Evolutionary conservation across 2,888 invertebrate genomes (phyloP).

Genomic region (Marronus borbonicus): DNA sequence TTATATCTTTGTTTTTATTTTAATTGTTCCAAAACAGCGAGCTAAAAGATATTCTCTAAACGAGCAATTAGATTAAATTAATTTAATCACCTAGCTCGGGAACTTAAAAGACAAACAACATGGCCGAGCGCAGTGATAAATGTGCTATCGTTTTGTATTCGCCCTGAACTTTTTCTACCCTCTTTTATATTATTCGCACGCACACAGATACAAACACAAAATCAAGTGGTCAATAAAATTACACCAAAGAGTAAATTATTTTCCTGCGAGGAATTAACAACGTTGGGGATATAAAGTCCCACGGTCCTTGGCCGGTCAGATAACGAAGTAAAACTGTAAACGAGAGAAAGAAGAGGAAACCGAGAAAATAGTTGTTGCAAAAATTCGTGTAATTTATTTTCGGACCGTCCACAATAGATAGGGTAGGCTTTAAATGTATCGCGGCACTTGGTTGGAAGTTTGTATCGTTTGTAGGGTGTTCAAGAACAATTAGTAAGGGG

Average conservation of each 20-base stretch:
- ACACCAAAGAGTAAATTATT: conserved; percentile 32
- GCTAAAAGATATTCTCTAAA: not conserved
- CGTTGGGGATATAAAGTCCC: conserved; percentile 15
- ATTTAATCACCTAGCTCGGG: not conserved
- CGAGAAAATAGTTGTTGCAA: conserved; percentile 10
- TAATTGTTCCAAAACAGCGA: too few relatives aligned
- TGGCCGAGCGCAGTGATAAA: not conserved
- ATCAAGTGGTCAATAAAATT: conserved; percentile 44
- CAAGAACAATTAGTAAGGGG: too few relatives aligned
- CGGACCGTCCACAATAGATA: not conserved
- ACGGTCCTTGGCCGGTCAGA: not conserved
- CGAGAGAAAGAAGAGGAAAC: conserved; percentile 13
- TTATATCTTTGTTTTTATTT: too few relatives aligned
- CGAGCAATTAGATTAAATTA: not conserved
- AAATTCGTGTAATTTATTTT: conserved; percentile 15
- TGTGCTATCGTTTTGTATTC: not conserved
- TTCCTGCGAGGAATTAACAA: conserved; percentile 17
- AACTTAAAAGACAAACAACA: conserved; percentile 13
- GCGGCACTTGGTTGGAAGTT: too few relatives aligned
- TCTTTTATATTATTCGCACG: not conserved
- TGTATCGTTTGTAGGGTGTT: too few relatives aligned
- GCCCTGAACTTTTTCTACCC: not conserved
- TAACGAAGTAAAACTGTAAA: not conserved
- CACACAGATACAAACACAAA: not conserved
- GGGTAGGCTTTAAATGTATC: too few relatives aligned